Conservation (phyloP, 37 sponge, comb jelly and placozoan species). For the Corticium candelabrum region DNA sequence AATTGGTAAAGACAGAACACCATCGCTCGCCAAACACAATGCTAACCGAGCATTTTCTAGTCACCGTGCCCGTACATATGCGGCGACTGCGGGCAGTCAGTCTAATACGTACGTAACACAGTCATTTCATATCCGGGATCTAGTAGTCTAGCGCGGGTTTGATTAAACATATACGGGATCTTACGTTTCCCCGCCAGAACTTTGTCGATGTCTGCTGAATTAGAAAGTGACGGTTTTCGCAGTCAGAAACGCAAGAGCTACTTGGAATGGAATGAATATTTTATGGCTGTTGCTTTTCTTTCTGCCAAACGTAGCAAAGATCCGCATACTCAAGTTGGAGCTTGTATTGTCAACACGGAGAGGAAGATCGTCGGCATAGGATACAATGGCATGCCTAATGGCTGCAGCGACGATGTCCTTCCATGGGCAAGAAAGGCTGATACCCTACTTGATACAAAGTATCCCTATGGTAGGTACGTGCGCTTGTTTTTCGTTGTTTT, state of each 20-base stretch:
- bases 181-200: no score
- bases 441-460: slow-evolving; percentile 72
- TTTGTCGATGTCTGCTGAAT: not conserved
- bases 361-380: slow-evolving; percentile 96
- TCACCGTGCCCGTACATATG: no score
- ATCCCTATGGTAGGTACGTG: slow-evolving; percentile 75
- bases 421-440: slow-evolving; percentile 84
- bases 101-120: no score
- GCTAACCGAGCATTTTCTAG: no score
- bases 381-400: slow-evolving; percentile 98
- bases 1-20: no score
- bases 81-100: no score
- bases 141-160: no score
- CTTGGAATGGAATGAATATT: slow-evolving; percentile 88
- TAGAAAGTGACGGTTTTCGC: not conserved
- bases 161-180: no score
- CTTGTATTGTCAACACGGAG: slow-evolving; percentile 89
- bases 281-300: slow-evolving; percentile 96
- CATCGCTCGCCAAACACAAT: no score
- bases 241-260: slow-evolving; percentile 65
- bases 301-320: slow-evolving; percentile 97
- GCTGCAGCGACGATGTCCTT: slow-evolving; percentile 90
- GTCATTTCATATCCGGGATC: no score
- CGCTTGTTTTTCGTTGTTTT: not conserved
- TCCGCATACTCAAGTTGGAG: slow-evolving; percentile 94